A percentile compares a stretch with the other conserved stretches of the same genome.
These are phyloP conservation scores for Tachystola acroxantha DNA, from an alignment of 2,888 invertebrate genomes.

Conservation along the genomic window DNA sequence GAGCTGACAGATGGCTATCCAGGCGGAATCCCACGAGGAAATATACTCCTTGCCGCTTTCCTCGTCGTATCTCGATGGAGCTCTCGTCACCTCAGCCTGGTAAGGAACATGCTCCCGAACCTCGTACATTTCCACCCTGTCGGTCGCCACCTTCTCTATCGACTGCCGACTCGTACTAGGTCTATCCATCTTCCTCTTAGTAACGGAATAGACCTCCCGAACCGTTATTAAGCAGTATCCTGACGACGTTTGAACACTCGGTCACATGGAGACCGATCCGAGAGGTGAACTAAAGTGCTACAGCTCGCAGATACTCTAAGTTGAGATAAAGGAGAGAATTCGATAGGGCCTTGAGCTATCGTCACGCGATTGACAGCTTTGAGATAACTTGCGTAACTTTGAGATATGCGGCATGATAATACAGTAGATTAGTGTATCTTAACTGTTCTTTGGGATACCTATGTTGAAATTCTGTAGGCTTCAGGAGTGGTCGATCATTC, in stretches of 20 bases:
- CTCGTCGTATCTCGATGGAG: conserved; percentile 58
- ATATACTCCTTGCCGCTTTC: conserved; percentile 53
- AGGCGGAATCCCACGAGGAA: conserved; percentile 60
- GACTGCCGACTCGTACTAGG: conserved; percentile 65
- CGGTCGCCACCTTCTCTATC: conserved; percentile 48
- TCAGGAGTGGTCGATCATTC: conserved; percentile 25
- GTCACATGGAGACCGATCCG: conserved; percentile 33
- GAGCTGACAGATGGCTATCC: conserved; percentile 62
- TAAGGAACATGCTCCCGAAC: conserved; percentile 70
- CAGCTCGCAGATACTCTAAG: conserved; percentile 25
- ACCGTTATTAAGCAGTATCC: conserved; percentile 26
- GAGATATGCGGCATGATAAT: conserved; percentile 38
- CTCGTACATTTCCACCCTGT: conserved; percentile 64
- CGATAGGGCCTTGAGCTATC: conserved; percentile 42
- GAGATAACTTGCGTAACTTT: conserved; percentile 66
- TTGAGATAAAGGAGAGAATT: conserved; percentile 51
- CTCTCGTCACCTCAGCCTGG: conserved; percentile 60
- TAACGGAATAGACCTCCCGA: conserved; percentile 35
- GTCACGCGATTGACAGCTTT: conserved; percentile 50
- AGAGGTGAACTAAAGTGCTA: conserved; percentile 38
- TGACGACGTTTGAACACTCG: conserved; percentile 26
- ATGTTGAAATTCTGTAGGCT: conserved; percentile 46
- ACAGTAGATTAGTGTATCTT: conserved; percentile 47
- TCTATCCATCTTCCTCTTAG: conserved; percentile 51
- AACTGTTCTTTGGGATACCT: conserved; percentile 23